Evolutionary conservation across 2,113 vertebrate species (phyloP), one percentile per base, ranked within the genome.

Genomic region (Cololabis saira): DNA sequence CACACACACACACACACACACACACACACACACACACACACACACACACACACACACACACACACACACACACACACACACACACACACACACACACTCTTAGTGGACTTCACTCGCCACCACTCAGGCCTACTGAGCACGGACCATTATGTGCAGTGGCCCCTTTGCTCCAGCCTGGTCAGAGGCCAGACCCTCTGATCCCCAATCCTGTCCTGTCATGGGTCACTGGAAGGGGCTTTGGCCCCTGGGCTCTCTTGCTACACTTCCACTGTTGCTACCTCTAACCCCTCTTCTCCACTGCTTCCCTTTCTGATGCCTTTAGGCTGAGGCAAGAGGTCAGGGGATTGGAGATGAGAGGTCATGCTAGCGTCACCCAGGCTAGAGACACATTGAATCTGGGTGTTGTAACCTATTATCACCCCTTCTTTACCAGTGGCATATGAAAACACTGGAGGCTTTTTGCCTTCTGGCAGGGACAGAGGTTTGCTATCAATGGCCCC

Each of bases 321-420:
- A 45, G 88, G 93, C 93, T 93, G 90, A 63, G 74, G 86, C 80
- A 69, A 44, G 93, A 91, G 96, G 96, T 97, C 95, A 96, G 90
- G 91, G 94, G 94, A 95, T 94, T 94, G 90, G 37, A 89, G 90
- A 92, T 91, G 24, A 40, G 92, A 90, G 95, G 95, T 97, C 95
- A 95, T 48, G 81, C 86, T 84, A 74, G 91, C 95, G 93, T 92
- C 89, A 91, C 87, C 91, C 90, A 78, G 90, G 93, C 93, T 92
- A 94, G 94, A 95, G 94, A 92, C 89, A 80, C 93, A 92, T 92
- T 93, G 93, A 94, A 95, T 95, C 91, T 93, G 91, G 85, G 85
- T 84, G 90, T 95, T 95, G 95, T 95, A 95, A 94, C 92, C 93
- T 92, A 95, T 95, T 96, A 96, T 95, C 94, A 93, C 93, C 77